Conservation (phyloP, 1,140 invertebrate genomes). For the Trachymyrmex cornetzi region DNA sequence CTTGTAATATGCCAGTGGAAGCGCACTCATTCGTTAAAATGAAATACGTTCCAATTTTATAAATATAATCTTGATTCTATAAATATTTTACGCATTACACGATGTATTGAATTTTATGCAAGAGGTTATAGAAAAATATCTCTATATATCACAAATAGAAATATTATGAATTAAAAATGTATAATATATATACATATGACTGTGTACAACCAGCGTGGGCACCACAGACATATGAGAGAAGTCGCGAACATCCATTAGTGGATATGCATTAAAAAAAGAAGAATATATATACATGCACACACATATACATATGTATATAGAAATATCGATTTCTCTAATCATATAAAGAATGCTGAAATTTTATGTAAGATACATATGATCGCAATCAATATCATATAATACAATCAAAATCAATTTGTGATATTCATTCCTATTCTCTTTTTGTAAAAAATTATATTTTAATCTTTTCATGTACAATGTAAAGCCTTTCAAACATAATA, state of each 20-base stretch:
- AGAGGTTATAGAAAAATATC: constrained; percentile 1
- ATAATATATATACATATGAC: no score
- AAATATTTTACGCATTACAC: background rate
- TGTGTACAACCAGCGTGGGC: no score
- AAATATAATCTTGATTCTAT: constrained; percentile 4
- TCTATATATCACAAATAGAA: no score
- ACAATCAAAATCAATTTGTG: background rate
- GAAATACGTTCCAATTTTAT: background rate
- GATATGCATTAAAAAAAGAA: no score
- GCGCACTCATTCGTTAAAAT: background rate
- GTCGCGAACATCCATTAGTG: no score
- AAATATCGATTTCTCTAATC: background rate
- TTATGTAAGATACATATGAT: background rate
- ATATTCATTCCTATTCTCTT: background rate
- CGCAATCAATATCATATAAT: background rate
- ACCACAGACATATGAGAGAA: no score
- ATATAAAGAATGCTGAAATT: background rate
- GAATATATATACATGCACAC: no score
- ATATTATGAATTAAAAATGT: no score
- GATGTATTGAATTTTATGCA: background rate
- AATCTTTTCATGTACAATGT: background rate
- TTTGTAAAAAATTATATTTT: background rate
- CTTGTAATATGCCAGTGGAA: background rate
- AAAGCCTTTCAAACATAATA: background rate
- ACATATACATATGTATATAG: background rate